These are phyloP conservation scores for Rugalucina vietnamica DNA, from an alignment of 2,888 invertebrate genomes.

Conservation along the genomic window DNA sequence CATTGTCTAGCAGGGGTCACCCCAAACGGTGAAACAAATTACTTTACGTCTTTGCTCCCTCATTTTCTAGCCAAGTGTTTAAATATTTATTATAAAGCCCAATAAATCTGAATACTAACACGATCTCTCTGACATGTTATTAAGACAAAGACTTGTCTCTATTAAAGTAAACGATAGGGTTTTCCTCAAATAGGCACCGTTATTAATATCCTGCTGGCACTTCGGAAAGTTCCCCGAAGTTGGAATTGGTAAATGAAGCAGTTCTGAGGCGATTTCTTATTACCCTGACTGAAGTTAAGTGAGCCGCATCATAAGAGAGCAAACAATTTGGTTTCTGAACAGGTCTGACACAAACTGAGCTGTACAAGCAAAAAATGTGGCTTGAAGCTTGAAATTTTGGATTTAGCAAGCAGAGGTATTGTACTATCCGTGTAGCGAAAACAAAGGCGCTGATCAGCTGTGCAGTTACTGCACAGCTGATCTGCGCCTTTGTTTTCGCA, in stretches of 20 bases:
- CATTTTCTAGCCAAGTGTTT: neutral
- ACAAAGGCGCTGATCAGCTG: too few relatives aligned
- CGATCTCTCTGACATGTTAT: neutral
- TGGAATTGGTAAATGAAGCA: conserved; percentile 1
- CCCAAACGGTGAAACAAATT: conserved; percentile 5
- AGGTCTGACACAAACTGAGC: too few relatives aligned
- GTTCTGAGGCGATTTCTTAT: neutral
- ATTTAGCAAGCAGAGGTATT: too few relatives aligned
- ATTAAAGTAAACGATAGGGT: conserved; percentile 14
- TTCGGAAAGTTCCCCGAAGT: neutral
- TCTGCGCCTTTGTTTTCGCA: too few relatives aligned
- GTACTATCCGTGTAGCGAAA: too few relatives aligned
- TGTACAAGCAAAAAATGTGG: too few relatives aligned
- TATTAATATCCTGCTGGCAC: conserved; percentile 12
- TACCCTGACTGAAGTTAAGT: conserved; percentile 9
- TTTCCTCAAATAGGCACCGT: neutral
- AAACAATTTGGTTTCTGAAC: too few relatives aligned
- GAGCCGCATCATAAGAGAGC: too few relatives aligned
- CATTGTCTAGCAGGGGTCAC: neutral
- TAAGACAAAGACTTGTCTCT: conserved; percentile 16
- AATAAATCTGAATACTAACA: conserved; percentile 12
- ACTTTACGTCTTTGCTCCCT: conserved; percentile 7
- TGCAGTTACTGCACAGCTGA: too few relatives aligned
- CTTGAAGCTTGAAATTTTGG: too few relatives aligned
- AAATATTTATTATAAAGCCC: neutral